Base-by-base conservation (phyloP, 30 jellyfish, hydroid and myxozoan species). In the Cassiopea andromeda region DNA sequence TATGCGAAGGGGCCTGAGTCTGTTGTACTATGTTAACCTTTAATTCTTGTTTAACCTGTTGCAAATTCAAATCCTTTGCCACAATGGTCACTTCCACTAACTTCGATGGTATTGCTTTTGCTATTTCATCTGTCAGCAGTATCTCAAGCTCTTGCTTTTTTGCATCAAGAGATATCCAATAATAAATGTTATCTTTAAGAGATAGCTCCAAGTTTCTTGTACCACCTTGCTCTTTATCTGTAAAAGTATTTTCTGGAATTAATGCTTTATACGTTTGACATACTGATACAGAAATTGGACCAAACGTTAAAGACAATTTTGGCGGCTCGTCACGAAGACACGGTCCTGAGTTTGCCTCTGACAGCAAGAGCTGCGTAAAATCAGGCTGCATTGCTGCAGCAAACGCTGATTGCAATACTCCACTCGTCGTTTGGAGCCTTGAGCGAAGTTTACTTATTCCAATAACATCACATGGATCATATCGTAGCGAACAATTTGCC, bases 191-290 rank as follows among this genome's bases (percentile, higher is more conserved):
- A 1, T 77, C 46, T 17, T 48, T 58, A 18, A 91, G 78, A 13
- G 50, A 84, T 77, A 94, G 73, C 1, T 76, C 73, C 71, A 94
- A 79, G 48, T 87, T 91, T 58, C 98, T 68, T 47, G 99, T 87
- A 64, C 81, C 77, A 2, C 98, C 99, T 77, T 94, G 97, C 73
- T 94, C 99, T 15, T 77, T 67, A 67, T 94, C 99, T 18, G 49
- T 73, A 74, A 94, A 94, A 1, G 98, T 87, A 27, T 58, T 77
- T 61, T 69, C 98, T 27, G 99, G 99, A 18, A 94, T 85, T 49
- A 6, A 46, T 44, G 76, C 80, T 13, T 46, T 70, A 69, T 57
- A 91, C 44, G 97, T 89, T 72, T 78, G 89, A 69, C 92, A 91
- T 1, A 87, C 43, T 46, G 92, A 74, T 45, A 91, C 97, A n/a